Evolutionary conservation across 2,888 invertebrate species (phyloP).

Genomic region (Entomobrya multifasciata): DNA sequence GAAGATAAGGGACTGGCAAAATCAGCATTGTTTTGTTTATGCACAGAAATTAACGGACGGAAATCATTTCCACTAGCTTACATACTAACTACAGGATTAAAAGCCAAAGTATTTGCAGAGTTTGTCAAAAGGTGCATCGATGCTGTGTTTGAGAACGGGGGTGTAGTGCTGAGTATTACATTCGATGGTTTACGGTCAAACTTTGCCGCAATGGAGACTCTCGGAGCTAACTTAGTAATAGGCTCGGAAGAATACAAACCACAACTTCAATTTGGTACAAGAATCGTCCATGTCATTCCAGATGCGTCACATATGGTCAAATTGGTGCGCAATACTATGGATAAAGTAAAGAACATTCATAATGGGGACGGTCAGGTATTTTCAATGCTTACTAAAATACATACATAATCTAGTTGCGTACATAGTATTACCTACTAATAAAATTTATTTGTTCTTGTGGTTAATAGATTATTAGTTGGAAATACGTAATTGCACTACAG

Average conservation of each 20-base stretch:
- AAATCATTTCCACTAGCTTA: background rate
- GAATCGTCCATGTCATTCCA: background rate
- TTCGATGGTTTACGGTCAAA: background rate
- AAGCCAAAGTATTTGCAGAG: background rate
- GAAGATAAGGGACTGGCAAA: background rate
- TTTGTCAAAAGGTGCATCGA: background rate
- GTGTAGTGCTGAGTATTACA: background rate
- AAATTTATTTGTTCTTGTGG: too few species aligned
- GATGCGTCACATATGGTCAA: conserved; percentile 3
- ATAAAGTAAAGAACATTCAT: background rate
- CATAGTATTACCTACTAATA: too few species aligned
- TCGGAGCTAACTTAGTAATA: background rate
- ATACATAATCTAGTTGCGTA: too few species aligned
- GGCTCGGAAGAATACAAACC: background rate
- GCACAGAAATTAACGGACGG: background rate
- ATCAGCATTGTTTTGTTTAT: background rate
- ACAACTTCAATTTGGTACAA: background rate
- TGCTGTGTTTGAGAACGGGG: background rate
- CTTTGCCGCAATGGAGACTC: background rate
- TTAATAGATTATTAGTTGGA: background rate
- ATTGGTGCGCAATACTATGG: background rate
- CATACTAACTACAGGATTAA: background rate
- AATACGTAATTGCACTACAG: background rate
- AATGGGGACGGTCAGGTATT: background rate
- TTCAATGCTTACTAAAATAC: background rate